Evolutionary conservation across 2,113 vertebrate genomes (phyloP).

Genomic region (Aix galericulata): DNA sequence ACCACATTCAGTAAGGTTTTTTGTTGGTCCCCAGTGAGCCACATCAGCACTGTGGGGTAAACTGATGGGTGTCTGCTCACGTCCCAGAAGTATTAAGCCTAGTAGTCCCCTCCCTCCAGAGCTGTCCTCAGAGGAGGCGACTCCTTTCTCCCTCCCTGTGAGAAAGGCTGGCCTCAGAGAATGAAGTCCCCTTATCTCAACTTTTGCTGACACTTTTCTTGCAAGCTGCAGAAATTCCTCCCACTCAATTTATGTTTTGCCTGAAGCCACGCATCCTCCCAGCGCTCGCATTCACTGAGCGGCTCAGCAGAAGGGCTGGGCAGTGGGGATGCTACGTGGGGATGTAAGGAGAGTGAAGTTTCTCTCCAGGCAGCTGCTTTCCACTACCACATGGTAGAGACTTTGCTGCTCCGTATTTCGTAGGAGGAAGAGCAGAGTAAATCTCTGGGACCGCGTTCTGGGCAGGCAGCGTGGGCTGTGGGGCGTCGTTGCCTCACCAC

Average conservation of each 20-base stretch:
- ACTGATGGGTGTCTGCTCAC: not conserved
- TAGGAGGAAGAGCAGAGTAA: not conserved
- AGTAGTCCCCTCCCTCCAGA: not conserved
- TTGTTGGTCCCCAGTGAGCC: not conserved
- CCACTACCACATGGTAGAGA: not conserved
- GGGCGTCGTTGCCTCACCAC: slow-evolving; percentile 37
- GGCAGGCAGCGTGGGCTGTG: slow-evolving; percentile 22
- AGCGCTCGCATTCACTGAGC: not conserved
- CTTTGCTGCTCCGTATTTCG: not conserved
- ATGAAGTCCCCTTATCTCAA: not conserved
- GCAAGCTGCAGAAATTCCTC: not conserved
- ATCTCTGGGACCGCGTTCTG: slow-evolving; percentile 17
- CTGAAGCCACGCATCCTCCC: not conserved
- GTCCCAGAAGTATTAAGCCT: not conserved
- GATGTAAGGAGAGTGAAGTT: not conserved
- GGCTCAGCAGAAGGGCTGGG: not conserved
- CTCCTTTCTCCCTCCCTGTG: not conserved
- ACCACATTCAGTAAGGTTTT: not conserved
- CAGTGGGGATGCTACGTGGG: not conserved
- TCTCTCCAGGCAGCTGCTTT: not conserved
- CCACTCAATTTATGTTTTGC: not conserved
- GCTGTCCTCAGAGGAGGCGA: not conserved
- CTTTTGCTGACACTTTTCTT: not conserved
- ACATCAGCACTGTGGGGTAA: not conserved
- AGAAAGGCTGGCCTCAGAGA: not conserved